Conservation (phyloP, 2,888 invertebrate genomes). For the Apamea anceps region DNA sequence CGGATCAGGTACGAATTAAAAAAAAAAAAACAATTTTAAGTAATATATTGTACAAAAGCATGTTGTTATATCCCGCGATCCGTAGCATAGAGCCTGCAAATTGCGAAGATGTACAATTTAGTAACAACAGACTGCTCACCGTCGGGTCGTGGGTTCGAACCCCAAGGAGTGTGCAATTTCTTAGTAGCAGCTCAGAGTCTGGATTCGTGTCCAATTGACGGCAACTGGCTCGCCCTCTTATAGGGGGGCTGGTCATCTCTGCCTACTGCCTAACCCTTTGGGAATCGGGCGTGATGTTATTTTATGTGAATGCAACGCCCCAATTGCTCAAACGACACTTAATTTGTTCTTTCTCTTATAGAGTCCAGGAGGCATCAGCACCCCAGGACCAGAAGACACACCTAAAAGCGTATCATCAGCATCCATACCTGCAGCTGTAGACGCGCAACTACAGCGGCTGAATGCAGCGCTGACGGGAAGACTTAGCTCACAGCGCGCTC, state of each 20-base stretch:
- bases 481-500: slow-evolving; percentile 76
- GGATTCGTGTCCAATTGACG: neutral
- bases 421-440: slow-evolving; percentile 77
- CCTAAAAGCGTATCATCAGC: slow-evolving; percentile 64
- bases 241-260: neutral
- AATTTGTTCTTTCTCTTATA: neutral
- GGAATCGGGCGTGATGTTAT: neutral
- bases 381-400: slow-evolving; percentile 30
- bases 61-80: neutral
- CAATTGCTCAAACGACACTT: neutral
- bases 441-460: slow-evolving; percentile 87
- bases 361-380: slow-evolving; percentile 67
- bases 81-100: neutral
- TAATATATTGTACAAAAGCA: too few species aligned
- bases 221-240: neutral
- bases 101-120: neutral
- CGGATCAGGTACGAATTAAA: slow-evolving; percentile 76
- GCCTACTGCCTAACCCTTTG: neutral
- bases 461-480: slow-evolving; percentile 86
- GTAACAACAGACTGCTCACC: neutral
- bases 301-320: too few species aligned
- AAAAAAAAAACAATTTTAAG: neutral
- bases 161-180: neutral
- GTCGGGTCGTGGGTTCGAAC: neutral
- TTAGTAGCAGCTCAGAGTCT: neutral